Evolutionary conservation across 2,888 invertebrate species (phyloP).

Genomic region (Congeria kusceri): DNA sequence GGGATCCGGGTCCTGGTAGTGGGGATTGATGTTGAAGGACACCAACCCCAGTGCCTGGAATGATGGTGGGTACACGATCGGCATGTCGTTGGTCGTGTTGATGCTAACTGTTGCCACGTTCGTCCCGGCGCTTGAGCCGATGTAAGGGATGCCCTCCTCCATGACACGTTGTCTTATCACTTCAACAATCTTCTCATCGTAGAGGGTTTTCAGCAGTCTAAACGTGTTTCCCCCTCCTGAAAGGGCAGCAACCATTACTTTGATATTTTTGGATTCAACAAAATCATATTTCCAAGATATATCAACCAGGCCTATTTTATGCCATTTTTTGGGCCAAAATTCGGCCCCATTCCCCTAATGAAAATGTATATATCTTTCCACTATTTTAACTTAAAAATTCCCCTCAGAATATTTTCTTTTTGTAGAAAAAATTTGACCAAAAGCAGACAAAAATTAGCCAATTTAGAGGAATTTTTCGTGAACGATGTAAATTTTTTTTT

Average conservation of each 20-base stretch:
- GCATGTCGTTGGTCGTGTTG: conserved; percentile 95
- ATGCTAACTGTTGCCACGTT: conserved; percentile 93
- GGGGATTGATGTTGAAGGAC: conserved; percentile 94
- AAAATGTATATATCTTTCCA: no score
- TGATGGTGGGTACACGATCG: conserved; percentile 91
- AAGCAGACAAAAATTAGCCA: no score
- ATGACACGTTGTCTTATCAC: conserved; percentile 61
- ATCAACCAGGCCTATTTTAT: no score
- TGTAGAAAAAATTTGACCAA: no score
- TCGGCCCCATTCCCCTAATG: no score
- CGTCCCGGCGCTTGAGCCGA: conserved; percentile 93
- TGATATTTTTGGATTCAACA: no score
- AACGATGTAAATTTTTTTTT: no score
- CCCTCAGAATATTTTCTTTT: no score
- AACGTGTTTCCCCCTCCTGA: conserved; percentile 73
- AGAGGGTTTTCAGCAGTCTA: conserved; percentile 67
- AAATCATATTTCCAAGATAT: no score
- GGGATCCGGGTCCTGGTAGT: conserved; percentile 90
- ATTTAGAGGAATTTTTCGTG: no score
- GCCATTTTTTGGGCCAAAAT: no score
- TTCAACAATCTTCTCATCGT: conserved; percentile 66
- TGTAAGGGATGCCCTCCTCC: conserved; percentile 89
- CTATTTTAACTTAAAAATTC: no score
- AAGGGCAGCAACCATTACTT: conserved; percentile 3
- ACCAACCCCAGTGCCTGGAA: conserved; percentile 91